These are phyloP conservation scores for Ptilodon capucinus DNA, from an alignment of 2,888 invertebrate genomes.

Conservation along the genomic window DNA sequence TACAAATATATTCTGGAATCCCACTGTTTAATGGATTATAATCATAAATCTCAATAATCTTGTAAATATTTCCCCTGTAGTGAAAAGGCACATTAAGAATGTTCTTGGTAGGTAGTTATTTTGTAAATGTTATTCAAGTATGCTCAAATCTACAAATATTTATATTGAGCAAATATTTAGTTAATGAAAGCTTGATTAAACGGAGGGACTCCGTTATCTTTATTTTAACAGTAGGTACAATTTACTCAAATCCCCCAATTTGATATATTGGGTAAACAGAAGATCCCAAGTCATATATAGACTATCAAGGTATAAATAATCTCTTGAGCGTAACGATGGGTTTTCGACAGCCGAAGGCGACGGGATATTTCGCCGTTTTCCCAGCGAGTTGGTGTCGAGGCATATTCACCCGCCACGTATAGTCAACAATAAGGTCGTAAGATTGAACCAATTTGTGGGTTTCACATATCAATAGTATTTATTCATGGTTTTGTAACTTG, in stretches of 20 bases:
- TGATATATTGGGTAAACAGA: slow-evolving; percentile 41
- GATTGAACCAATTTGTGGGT: slow-evolving; percentile 14
- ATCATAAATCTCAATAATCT: no score
- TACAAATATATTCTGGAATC: no score
- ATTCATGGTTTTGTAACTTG: slow-evolving; percentile 8
- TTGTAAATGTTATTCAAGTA: slow-evolving; percentile 1
- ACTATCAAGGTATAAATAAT: slow-evolving; percentile 32
- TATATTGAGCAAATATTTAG: slow-evolving; percentile 16
- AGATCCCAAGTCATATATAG: slow-evolving; percentile 34
- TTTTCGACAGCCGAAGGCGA: slow-evolving; percentile 24
- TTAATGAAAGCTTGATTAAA: slow-evolving; percentile 27
- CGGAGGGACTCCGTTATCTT: slow-evolving; percentile 27
- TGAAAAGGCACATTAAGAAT: no score
- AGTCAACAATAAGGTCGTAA: slow-evolving; percentile 11
- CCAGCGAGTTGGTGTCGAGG: no score
- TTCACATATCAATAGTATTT: slow-evolving; percentile 16
- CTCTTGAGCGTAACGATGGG: slow-evolving; percentile 18
- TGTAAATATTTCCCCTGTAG: no score
- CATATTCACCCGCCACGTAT: no score
- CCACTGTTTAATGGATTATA: no score
- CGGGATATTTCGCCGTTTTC: slow-evolving; percentile 14
- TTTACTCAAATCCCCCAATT: slow-evolving; percentile 42
- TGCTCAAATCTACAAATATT: slow-evolving; percentile 3
- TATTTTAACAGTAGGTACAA: slow-evolving; percentile 27
- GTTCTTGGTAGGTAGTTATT: no score